Evolutionary conservation across 2,113 vertebrate genomes (phyloP).

Genomic region (Cebus imitator): DNA sequence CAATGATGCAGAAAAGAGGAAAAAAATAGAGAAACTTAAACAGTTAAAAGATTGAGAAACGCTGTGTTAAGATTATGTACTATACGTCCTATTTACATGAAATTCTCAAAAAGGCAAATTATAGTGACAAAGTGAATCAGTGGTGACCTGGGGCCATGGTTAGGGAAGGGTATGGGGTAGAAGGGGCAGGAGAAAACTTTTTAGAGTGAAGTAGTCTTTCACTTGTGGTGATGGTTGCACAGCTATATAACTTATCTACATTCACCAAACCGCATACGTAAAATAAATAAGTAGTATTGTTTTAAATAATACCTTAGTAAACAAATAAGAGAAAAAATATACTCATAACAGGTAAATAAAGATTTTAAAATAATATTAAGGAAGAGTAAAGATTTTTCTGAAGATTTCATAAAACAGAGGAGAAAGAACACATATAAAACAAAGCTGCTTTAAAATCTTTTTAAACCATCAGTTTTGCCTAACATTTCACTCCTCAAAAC

Average conservation of each 20-base stretch:
- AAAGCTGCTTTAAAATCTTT: neutral
- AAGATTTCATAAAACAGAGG: neutral
- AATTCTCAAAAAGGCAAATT: neutral
- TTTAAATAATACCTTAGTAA: neutral
- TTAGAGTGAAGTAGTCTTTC: neutral
- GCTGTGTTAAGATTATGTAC: neutral
- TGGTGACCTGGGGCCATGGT: neutral
- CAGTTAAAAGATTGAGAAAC: neutral
- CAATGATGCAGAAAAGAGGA: neutral
- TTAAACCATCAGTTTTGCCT: neutral
- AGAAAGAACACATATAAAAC: neutral
- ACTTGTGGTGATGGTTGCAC: neutral
- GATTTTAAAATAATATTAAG: neutral
- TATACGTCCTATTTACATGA: neutral
- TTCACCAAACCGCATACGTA: neutral
- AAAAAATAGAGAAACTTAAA: neutral
- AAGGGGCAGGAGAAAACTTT: neutral
- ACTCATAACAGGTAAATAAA: neutral
- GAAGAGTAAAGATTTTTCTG: neutral
- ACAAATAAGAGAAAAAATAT: too few relatives aligned
- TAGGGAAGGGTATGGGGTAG: neutral
- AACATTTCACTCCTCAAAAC: neutral
- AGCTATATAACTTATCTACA: neutral
- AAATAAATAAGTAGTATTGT: neutral
- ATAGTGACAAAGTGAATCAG: neutral